Evolutionary conservation across 2,113 vertebrate genomes (phyloP).

Genomic region (Stomatorhinus ivindoensis): DNA sequence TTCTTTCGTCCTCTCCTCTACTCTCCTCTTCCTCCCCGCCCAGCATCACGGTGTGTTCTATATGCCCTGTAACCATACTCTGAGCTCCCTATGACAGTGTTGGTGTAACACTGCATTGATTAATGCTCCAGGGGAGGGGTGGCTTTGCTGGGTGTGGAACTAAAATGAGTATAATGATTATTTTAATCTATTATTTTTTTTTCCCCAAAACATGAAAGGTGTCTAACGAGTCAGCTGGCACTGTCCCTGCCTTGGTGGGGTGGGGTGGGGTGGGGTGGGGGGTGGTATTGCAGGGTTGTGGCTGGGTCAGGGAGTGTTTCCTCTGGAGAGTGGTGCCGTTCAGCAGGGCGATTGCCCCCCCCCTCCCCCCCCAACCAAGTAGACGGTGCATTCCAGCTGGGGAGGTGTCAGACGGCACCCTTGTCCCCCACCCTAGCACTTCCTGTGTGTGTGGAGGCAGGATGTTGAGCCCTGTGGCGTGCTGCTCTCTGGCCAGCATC

Average conservation of each 20-base stretch:
- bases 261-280: slow-evolving; percentile 23
- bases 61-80: not conserved
- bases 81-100: not conserved
- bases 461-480: not conserved
- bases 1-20: not conserved
- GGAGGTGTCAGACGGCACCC: slow-evolving; percentile 11
- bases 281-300: slow-evolving; percentile 20
- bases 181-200: not conserved
- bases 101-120: not conserved
- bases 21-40: not conserved
- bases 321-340: slow-evolving; percentile 1
- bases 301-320: slow-evolving; percentile 6
- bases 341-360: not conserved
- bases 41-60: not conserved
- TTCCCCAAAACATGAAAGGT: not conserved
- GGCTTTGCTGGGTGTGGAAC: not conserved
- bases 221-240: slow-evolving; percentile 6
- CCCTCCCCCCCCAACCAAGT: not conserved
- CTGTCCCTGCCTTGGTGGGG: not conserved
- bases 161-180: not conserved
- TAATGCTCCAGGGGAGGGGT: not conserved
- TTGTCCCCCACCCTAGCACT: not conserved
- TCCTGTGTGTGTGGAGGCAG: not conserved
- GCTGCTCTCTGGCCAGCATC: not conserved
- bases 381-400: not conserved